Base-by-base conservation (phyloP, 2,113 vertebrate species). In the Marcusenius ussheri region DNA sequence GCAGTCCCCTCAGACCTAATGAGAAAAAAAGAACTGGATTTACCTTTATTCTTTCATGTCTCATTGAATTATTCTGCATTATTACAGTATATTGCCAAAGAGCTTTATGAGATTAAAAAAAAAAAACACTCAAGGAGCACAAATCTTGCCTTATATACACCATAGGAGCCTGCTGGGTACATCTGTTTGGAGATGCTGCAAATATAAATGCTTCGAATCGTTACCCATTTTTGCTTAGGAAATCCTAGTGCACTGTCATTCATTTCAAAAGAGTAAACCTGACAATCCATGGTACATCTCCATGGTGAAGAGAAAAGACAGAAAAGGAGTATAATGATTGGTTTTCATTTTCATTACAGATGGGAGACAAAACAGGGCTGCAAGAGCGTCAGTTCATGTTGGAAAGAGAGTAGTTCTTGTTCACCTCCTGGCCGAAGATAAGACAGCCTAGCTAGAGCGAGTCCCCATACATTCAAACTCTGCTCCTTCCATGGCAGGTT, bases 1-100 rank as follows among this genome's bases (percentile, higher is more conserved):
- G 92, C 56, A 70, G 92, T 39, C 24, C 90, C 92, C 84, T 92
- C 87, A 1, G 93, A 90, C 91, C 95, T 96, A 93, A 19, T 86
- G 70, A 70, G 80, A 39, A 77, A 88, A 86, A 70, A 58, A 39
- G 8, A 50, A 27, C 9, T 19, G 39, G 3, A 88, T 45, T 21
- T 17, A 42, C 56, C 53, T 58, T 88, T n/a, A 58, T 39, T 53
- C 50, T n/a, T 17, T 80, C 35, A n/a, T 7, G 47, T n/a, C 19
- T 45, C 17, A 21, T 21, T 46, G 21, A 84, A 46, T 27, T 46
- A 31, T 86, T 85, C 11, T 13, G 39, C 19, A 50, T 24, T 49
- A 15, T 49, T 27, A 42, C 39, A 42, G 39, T 42, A 87, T 58
- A 39, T 87, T 53, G 5, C 4, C 27, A 35, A 87, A 87, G 86